Percentiles rank a stretch among this genome's conserved stretches.
Evolutionary conservation across 2,797 vertebrate species (phyloP).

Genomic region (Ctenopoma multispine): DNA sequence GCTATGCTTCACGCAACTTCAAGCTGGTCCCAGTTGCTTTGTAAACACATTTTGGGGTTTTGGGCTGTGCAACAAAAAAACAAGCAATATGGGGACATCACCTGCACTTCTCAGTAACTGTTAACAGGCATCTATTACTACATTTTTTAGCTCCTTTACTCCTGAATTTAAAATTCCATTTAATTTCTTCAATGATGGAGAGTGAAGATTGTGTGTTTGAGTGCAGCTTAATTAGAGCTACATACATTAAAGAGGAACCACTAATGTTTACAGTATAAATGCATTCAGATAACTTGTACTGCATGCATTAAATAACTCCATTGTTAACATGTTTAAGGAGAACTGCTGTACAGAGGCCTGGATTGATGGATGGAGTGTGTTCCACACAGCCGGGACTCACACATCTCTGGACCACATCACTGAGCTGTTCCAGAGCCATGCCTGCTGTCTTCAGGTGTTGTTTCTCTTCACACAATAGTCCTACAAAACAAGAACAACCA

Average conservation of each 20-base stretch:
- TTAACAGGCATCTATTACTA: not conserved
- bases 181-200: not conserved
- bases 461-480: constrained; percentile 37
- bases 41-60: no score
- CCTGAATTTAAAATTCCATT: not conserved
- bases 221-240: not conserved
- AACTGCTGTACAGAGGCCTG: not conserved
- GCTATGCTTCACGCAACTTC: no score
- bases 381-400: constrained; percentile 83
- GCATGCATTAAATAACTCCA: not conserved
- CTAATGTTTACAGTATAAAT: not conserved
- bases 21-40: no score
- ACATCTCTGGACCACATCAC: constrained; percentile 92
- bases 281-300: not conserved
- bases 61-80: no score
- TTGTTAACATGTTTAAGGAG: not conserved
- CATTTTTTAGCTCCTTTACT: no score
- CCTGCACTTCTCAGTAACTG: no score
- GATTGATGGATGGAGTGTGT: not conserved
- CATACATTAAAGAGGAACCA: not conserved
- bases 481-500: constrained; percentile 34
- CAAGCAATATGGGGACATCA: not conserved
- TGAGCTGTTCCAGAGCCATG: constrained; percentile 95
- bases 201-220: not conserved
- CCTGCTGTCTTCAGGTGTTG: constrained; percentile 36